Base-by-base conservation (phyloP, 2,888 invertebrate genomes). In the Stenoptilia bipunctidactyla region DNA sequence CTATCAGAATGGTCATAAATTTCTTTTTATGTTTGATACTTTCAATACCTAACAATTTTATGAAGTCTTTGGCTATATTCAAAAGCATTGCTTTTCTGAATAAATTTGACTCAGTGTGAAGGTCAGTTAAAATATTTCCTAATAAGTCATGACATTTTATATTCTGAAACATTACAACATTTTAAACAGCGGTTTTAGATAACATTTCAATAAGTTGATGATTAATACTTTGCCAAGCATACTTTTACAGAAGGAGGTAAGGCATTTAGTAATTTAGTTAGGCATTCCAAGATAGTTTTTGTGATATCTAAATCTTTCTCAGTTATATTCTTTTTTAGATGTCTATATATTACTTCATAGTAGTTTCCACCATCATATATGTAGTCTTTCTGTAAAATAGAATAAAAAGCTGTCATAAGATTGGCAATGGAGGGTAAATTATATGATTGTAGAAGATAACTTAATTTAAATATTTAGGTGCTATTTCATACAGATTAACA, bases 271-370 rank as follows among this genome's bases (percentile, higher is more conserved):
- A n/a, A n/a, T n/a, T n/a, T n/a, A n/a, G n/a, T n/a, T n/a, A n/a
- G n/a, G n/a, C n/a, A n/a, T 15, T 58, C 47, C 36, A 66, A 55
- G 2, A 66, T 57, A 36, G 66, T 45, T 39, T 61, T 58, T 15
- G 69, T 69, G 1, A 70, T 50, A 48, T 68, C 60, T 9, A 64
- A 45, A 48, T 76, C 66, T 47, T 66, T 73, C 33, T 70, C 69
- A 37, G 50, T 15, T 12, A 68, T 48, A 10, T 55, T 48, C 45
- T 67, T 73, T 36, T 60, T 66, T 1, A 82, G 45, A 38, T 57
- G 63, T 15, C 53, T 56, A 43, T 69, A 72, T 25, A 82, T 55
- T 10, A 79, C 76, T 55, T 80, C 79, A 60, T 76, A 75, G 43
- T 72, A 83, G 53, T 83, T 83, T 2, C 82, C 73, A 41, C 50